Base-by-base conservation (phyloP, 2,888 invertebrate species). In the Plusia festucae region DNA sequence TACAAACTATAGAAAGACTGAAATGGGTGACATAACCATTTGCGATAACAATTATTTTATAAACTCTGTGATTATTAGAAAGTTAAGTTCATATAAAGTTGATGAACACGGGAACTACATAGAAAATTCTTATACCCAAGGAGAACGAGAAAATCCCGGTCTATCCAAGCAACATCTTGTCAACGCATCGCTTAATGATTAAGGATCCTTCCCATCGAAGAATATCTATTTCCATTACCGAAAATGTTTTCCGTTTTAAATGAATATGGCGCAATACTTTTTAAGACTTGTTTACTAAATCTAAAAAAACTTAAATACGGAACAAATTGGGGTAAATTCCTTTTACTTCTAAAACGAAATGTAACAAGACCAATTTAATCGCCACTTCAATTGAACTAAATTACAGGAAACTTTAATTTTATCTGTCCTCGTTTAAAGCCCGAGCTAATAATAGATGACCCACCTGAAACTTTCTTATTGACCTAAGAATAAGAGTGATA, bases 401-500 rank as follows among this genome's bases (percentile, higher is more conserved):
- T 66, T 60, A 60, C 49, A 49, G 27, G 20, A 57, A 70, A 78
- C 71, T 76, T 71, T 34, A 22, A 52, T 63, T 68, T 73, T 76
- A 78, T 68, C 73, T 54, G 60, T 51, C 22, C 34, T 67, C 65
- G 64, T 73, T 79, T 64, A 49, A 67, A 78, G 54, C 27, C 62
- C 53, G 53, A 55, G 32, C 58, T 55, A 80, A 79, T 79, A 60
- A 74, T 77, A 74, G 32, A 9, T 11, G n/a, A 15, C 55, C 22
- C 62, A 79, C 71, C 80, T 79, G 60, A 56, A 60, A 66, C 49
- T 65, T 66, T 57, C 65, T 79, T 74, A 79, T 64, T 7, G 51
- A 34, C 34, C 51, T 53, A 34, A 53, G 52, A 49, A 72, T 79
- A 79, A 65, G 57, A 61, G 18, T 51, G 65, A 68, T 65, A 77